These are phyloP conservation scores for Cynopterus sphinx DNA, from an alignment of 2,797 vertebrate genomes.

Conservation along the genomic window DNA sequence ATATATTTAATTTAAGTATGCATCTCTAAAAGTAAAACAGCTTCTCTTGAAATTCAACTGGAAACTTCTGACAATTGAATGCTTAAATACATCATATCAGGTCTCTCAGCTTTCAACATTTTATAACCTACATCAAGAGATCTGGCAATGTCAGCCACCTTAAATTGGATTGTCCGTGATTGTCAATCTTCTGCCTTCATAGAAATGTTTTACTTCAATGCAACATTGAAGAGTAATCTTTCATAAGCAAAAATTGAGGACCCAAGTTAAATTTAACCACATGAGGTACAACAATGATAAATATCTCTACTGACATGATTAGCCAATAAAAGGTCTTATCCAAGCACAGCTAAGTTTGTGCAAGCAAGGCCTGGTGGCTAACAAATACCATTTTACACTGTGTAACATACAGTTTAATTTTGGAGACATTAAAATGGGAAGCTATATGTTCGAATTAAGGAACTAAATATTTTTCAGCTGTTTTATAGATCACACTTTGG, in stretches of 20 bases:
- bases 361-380: background rate
- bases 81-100: conserved; percentile 17
- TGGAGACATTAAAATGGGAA: background rate
- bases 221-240: background rate
- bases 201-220: conserved; percentile 7
- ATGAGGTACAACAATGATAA: background rate
- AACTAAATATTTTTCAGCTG: background rate
- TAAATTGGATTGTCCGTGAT: background rate
- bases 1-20: conserved; percentile 6
- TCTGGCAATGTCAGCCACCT: conserved; percentile 20
- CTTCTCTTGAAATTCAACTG: conserved; percentile 37
- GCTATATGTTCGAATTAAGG: background rate
- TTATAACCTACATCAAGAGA: background rate
- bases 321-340: background rate
- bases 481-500: background rate
- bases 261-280: conserved; percentile 21
- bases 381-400: background rate
- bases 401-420: background rate
- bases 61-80: background rate
- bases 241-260: background rate
- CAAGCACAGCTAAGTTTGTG: background rate
- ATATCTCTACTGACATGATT: background rate
- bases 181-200: conserved; percentile 31
- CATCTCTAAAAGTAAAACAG: conserved; percentile 41
- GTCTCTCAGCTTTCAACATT: conserved; percentile 30